Base-by-base conservation (phyloP, 2,888 invertebrate species). In the Sclerodermus sp. region DNA sequence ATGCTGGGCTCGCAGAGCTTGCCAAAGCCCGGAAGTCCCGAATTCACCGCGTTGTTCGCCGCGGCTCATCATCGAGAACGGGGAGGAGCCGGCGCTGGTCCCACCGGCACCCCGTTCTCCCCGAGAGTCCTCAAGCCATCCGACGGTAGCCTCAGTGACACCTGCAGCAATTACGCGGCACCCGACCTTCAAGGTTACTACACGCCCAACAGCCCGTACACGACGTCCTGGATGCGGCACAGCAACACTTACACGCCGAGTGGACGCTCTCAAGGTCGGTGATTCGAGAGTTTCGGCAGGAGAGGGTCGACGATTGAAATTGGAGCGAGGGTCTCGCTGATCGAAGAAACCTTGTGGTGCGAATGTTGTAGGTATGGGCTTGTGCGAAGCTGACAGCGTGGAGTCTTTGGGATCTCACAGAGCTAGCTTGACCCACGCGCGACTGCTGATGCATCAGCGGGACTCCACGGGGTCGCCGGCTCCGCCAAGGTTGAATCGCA, bases 371-470 rank as follows among this genome's bases (percentile, higher is more conserved):
- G 76, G 76, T 15, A 74, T 76, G 76, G 76, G 76, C 16, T 82
- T 93, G 58, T 92, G 93, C 42, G 94, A 94, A 76, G 93, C 95
- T 49, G 96, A 96, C 79, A 91, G 93, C 68, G 87, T 94, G 79
- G 90, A 90, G 79, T 90, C 91, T 70, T 86, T 90, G 60, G 83
- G 85, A 51, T 82, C 83, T 12, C 89, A 90, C 68, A 85, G 92
- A 60, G 85, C 86, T 42, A 88, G 88, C 71, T 84, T 91, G 68
- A 90, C 90, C 57, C 90, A 89, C 75, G 82, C 83, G 1, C 82
- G 87, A 70, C 82, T 88, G 41, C 71, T 85, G 76, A 82, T 87
- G 79, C 86, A 87, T 79, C 76, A 76, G 47, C 65, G 76, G 45
- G 76, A 76, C 47, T 76, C 76, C 1, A 71, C 74, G 9, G 75